A percentile compares a stretch with the other conserved stretches of the same genome.
These are phyloP conservation scores for Ectemnius lituratus DNA, from an alignment of 2,888 invertebrate genomes.

Conservation along the genomic window DNA sequence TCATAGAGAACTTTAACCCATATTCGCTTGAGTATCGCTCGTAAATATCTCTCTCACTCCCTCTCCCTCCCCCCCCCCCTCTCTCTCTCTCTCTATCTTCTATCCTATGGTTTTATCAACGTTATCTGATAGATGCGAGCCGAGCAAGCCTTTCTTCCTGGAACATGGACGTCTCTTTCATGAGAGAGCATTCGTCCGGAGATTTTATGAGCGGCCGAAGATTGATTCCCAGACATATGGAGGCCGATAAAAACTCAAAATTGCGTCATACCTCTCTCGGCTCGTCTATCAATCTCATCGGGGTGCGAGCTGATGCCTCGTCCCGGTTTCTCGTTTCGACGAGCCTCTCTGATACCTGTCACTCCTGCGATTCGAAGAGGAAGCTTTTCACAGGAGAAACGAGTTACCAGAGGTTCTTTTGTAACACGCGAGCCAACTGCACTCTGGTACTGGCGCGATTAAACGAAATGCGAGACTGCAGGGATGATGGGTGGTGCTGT, in stretches of 20 bases:
- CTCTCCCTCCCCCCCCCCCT: conserved; percentile 14
- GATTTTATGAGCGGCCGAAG: conserved; percentile 39
- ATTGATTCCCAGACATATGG: conserved; percentile 35
- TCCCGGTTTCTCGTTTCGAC: no score
- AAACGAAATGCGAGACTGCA: conserved; percentile 3
- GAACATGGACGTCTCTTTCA: conserved; percentile 5
- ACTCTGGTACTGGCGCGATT: not conserved
- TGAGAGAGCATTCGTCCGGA: conserved; percentile 12
- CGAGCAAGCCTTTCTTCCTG: not conserved
- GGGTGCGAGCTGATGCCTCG: no score
- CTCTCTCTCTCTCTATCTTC: conserved; percentile 18
- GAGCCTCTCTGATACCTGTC: no score
- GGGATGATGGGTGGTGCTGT: not conserved
- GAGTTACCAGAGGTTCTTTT: not conserved
- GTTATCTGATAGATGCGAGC: not conserved
- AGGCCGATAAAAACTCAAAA: conserved; percentile 26
- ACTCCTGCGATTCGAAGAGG: not conserved
- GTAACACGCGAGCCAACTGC: conserved; percentile 3
- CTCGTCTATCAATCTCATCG: no score
- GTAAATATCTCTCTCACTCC: conserved; percentile 40
- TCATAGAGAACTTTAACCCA: conserved; percentile 48
- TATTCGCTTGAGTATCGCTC: conserved; percentile 47
- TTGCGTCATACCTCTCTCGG: conserved; percentile 9
- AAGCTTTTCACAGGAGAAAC: not conserved
- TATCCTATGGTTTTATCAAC: conserved; percentile 12